Evolutionary conservation across 2,113 vertebrate genomes (phyloP).

Genomic region (Castor canadensis): DNA sequence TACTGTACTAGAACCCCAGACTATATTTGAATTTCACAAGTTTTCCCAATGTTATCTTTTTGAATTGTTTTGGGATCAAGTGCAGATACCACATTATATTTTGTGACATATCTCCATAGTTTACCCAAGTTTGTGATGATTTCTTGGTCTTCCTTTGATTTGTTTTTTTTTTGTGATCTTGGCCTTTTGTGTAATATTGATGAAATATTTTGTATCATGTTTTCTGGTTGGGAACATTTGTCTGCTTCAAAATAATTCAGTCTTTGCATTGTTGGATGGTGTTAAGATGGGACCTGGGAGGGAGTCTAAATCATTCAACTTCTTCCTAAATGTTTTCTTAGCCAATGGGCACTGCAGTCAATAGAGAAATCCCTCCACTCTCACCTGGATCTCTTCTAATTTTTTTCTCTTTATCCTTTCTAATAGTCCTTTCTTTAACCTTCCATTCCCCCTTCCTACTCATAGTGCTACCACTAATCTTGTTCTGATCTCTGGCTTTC

Average conservation of each 20-base stretch:
- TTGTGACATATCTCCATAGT: neutral
- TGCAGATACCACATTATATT: neutral
- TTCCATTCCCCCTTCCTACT: neutral
- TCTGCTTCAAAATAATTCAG: neutral
- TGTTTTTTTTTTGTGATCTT: neutral
- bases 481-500: neutral
- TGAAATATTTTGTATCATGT: neutral
- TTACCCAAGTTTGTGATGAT: neutral
- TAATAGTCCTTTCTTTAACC: neutral
- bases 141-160: neutral
- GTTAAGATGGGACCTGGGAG: neutral
- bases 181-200: neutral
- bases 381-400: neutral
- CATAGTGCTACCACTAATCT: rapidly evolving
- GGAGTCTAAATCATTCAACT: neutral
- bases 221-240: too few relatives aligned
- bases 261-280: neutral
- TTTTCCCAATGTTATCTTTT: neutral
- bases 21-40: neutral
- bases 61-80: neutral
- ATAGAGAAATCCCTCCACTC: neutral
- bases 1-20: neutral
- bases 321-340: neutral
- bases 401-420: neutral
- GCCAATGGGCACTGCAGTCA: neutral